Base-by-base conservation (phyloP, 2,888 invertebrate species). In the Camponotus fellah region DNA sequence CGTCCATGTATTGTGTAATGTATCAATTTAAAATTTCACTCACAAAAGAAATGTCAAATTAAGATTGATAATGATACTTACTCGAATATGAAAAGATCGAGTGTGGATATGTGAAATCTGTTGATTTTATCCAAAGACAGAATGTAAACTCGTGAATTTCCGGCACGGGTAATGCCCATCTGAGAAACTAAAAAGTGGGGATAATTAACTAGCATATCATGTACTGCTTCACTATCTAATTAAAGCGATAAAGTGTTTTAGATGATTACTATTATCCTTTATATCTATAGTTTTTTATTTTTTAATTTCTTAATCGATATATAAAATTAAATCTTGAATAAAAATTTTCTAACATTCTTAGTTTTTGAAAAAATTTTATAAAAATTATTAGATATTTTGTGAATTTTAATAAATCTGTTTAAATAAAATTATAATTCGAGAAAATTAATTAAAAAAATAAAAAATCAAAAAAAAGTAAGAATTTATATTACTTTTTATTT, bases 1-100 rank as follows among this genome's bases (percentile, higher is more conserved):
- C 5, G 12, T 56, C 4, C 21, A 8, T 1, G 5, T 43, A 6
- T 10, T 43, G 62, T 43, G 62, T 26, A 26, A 26, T 26, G 26
- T 26, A 26, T 26, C n/a, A 46, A 12, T 46, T 43, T 12, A 46
- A 46, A 46, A 53, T 8, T 53, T n/a, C 0, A n/a, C n/a, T 53
- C n/a, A n/a, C n/a, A 53, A 53, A 17, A 0, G 8, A 6, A 53
- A 17, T 14, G 6, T 77, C 5, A 68, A 34, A n/a, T 56, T 12
- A 12, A n/a, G 26, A 37, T 53, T 2, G 46, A 17, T 21, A 12
- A 34, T 32, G 34, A 62, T 83, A 86, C 96, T 95, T 94, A 96
- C 96, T 95, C 71, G 96, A 96, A 91, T 96, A 96, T 1, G 96
- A 96, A 85, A 96, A 94, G 84, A 96, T 92, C 8, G 96, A 95